Conservation (phyloP, 2,113 vertebrate species). For the Mesoclemmys tuberculata region DNA sequence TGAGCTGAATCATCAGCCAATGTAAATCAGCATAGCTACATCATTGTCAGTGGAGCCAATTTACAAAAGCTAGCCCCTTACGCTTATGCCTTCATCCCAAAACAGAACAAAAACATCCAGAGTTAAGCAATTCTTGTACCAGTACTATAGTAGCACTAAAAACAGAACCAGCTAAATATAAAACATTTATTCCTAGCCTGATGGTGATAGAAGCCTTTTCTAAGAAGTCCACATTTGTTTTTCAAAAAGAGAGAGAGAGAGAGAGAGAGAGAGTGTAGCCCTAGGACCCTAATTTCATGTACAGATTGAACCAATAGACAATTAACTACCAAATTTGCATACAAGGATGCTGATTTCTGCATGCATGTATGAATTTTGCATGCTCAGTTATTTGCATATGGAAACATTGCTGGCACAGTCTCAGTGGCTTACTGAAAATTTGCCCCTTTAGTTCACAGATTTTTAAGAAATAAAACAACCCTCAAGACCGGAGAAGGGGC, state of each 20-base stretch:
- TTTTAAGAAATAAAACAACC: conserved; percentile 21
- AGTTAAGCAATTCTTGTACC: conserved; percentile 42
- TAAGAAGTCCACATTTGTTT: conserved; percentile 17
- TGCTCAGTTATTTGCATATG: background rate
- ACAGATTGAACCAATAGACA: background rate
- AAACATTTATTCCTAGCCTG: background rate
- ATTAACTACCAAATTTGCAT: background rate
- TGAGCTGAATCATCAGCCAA: background rate
- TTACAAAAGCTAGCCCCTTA: background rate
- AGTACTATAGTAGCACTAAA: conserved; percentile 21
- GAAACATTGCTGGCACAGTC: background rate
- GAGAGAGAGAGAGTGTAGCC: no score
- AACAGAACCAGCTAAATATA: conserved; percentile 13
- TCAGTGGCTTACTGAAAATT: background rate
- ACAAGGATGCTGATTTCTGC: background rate
- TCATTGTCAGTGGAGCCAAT: background rate
- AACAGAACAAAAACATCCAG: background rate
- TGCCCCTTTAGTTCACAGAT: background rate
- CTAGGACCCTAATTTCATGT: background rate
- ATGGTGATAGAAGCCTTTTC: conserved; percentile 26
- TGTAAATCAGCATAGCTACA: background rate
- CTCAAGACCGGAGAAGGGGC: background rate
- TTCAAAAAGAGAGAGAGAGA: no score
- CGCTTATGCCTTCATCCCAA: conserved; percentile 46
- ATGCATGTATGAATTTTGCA: background rate